These are phyloP conservation scores for Thera obeliscata DNA, from an alignment of 2,888 invertebrate species.

Conservation along the genomic window DNA sequence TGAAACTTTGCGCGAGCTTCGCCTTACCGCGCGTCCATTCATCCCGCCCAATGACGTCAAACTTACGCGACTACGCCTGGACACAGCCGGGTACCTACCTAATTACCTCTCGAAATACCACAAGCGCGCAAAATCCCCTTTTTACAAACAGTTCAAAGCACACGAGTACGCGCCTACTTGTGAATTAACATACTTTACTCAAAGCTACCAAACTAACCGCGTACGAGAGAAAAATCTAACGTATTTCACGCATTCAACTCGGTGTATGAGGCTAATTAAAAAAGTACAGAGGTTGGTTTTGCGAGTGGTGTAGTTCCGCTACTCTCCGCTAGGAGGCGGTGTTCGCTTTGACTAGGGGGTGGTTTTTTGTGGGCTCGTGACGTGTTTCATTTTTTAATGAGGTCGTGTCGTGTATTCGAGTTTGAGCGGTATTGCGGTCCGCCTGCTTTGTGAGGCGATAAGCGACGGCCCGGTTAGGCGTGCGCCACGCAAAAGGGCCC, in stretches of 20 bases:
- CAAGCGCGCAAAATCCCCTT: conserved; percentile 47
- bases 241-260: conserved; percentile 79
- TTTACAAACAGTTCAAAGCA: conserved; percentile 67
- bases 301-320: conserved; percentile 80
- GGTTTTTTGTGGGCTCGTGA: conserved; percentile 69
- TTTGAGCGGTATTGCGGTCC: conserved; percentile 64
- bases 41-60: conserved; percentile 31
- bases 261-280: conserved; percentile 82
- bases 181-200: conserved; percentile 82
- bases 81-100: conserved; percentile 16
- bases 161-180: conserved; percentile 64
- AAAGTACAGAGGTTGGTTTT: conserved; percentile 79
- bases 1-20: conserved; percentile 43
- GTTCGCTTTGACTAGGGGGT: conserved; percentile 71
- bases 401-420: conserved; percentile 78
- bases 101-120: conserved; percentile 61
- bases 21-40: conserved; percentile 44
- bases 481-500: conserved; percentile 59
- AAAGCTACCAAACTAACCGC: conserved; percentile 81
- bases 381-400: conserved; percentile 81
- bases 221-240: conserved; percentile 72
- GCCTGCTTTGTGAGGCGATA: conserved; percentile 64
- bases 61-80: conserved; percentile 8
- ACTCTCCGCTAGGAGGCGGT: conserved; percentile 79
- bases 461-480: conserved; percentile 47